These are phyloP conservation scores for Phrynocephalus guinanensis DNA, from an alignment of 2,797 vertebrate species.

Conservation along the genomic window DNA sequence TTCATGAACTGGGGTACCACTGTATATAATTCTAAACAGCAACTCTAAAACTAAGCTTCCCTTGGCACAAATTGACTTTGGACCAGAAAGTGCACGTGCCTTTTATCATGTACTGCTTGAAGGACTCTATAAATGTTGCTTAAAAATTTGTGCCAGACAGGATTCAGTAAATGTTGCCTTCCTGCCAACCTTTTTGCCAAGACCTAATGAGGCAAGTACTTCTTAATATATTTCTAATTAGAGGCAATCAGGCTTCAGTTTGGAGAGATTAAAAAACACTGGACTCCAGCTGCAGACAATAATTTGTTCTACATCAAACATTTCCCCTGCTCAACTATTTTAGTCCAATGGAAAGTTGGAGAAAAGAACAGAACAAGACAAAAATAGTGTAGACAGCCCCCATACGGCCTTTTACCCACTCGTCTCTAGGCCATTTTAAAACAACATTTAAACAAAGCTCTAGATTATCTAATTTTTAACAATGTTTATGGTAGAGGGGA, in stretches of 20 bases:
- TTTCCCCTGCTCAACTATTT: slow-evolving; percentile 66
- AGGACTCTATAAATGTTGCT: not conserved
- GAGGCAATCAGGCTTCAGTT: slow-evolving; percentile 2
- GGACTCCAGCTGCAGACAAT: slow-evolving; percentile 45
- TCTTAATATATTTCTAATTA: slow-evolving; percentile 14
- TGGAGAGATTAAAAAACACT: slow-evolving; percentile 37
- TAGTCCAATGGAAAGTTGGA: slow-evolving; percentile 62
- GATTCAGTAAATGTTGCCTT: slow-evolving; percentile 6
- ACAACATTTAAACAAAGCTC: slow-evolving; percentile 41
- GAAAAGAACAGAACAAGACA: slow-evolving; percentile 60
- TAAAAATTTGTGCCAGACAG: not conserved
- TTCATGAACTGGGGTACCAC: too few relatives aligned
- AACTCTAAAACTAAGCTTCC: not conserved
- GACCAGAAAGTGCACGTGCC: not conserved
- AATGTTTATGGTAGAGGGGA: not conserved
- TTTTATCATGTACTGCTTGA: not conserved
- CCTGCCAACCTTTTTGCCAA: not conserved
- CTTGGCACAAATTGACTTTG: not conserved
- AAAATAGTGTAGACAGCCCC: slow-evolving; percentile 56
- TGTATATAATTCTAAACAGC: too few relatives aligned
- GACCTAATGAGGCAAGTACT: slow-evolving; percentile 9
- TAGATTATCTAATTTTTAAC: slow-evolving; percentile 39
- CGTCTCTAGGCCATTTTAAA: slow-evolving; percentile 31
- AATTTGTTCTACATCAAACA: slow-evolving; percentile 59
- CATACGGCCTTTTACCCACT: slow-evolving; percentile 38